Percentiles rank a stretch among this genome's conserved stretches.
Evolutionary conservation across 2,113 vertebrate genomes (phyloP).

Genomic region (Centropus bengalensis): DNA sequence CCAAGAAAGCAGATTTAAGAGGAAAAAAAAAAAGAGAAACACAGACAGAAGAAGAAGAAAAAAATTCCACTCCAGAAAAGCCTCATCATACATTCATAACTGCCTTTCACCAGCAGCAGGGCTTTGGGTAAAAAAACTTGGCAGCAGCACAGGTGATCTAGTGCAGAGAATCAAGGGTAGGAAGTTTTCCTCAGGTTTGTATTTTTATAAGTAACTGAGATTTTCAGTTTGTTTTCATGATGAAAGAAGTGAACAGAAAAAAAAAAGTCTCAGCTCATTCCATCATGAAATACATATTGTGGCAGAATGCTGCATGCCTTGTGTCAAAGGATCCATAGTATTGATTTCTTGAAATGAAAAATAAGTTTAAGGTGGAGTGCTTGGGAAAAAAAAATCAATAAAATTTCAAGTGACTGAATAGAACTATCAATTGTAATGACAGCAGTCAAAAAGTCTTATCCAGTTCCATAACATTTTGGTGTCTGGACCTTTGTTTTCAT

Average conservation of each 20-base stretch:
- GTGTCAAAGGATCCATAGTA: slow-evolving; percentile 68
- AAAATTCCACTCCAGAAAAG: slow-evolving; percentile 1
- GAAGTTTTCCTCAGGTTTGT: background rate
- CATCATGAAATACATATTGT: slow-evolving; percentile 27
- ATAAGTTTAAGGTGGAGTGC: slow-evolving; percentile 67
- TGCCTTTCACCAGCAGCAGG: background rate
- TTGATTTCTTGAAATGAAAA: slow-evolving; percentile 72
- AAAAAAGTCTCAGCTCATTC: background rate
- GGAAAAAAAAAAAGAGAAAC: background rate
- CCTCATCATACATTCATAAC: slow-evolving; percentile 4
- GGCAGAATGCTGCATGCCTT: slow-evolving; percentile 43
- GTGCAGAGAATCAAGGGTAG: background rate
- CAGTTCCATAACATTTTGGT: slow-evolving; percentile 53
- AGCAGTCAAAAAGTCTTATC: slow-evolving; percentile 64
- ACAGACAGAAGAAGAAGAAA: background rate
- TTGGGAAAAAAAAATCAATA: slow-evolving; percentile 59
- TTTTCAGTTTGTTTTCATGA: background rate
- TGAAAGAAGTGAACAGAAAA: background rate
- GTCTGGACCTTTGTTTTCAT: slow-evolving; percentile 65
- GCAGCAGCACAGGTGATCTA: background rate
- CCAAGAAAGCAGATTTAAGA: background rate
- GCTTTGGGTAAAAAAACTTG: background rate
- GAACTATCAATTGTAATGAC: slow-evolving; percentile 71
- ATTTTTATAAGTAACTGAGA: background rate
- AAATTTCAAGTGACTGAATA: slow-evolving; percentile 71